These are phyloP conservation scores for Austrolebias charrua DNA, from an alignment of 2,797 vertebrate species.

Conservation along the genomic window DNA sequence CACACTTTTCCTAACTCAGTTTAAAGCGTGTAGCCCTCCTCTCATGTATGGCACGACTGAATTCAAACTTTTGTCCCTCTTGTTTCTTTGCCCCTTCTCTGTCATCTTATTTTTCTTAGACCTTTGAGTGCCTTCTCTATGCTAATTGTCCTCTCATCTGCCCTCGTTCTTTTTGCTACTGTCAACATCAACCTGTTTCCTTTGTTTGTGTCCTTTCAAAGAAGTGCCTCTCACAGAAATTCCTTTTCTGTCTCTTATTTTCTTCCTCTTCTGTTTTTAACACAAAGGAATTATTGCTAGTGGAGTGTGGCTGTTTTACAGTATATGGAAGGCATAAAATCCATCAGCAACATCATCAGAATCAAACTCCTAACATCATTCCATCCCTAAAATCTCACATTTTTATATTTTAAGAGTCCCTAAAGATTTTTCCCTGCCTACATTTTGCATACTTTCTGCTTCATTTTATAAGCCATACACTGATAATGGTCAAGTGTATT, in stretches of 20 bases:
- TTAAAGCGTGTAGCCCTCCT: constrained; percentile 21
- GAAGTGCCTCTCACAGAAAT: constrained; percentile 53
- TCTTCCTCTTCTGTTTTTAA: constrained; percentile 47
- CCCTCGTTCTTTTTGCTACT: constrained; percentile 6
- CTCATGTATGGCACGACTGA: constrained; percentile 33
- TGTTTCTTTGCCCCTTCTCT: constrained; percentile 16
- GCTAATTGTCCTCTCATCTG: constrained; percentile 11
- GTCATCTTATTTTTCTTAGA: constrained; percentile 39
- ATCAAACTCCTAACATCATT: constrained; percentile 19
- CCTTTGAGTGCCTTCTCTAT: neutral
- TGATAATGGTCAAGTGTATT: constrained; percentile 57
- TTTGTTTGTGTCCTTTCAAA: constrained; percentile 34
- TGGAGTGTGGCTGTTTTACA: constrained; percentile 70
- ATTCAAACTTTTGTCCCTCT: constrained; percentile 23
- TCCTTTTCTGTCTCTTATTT: constrained; percentile 10
- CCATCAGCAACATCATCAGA: constrained; percentile 57
- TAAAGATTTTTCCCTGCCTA: constrained; percentile 22
- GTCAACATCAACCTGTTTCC: constrained; percentile 13
- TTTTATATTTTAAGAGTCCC: constrained; percentile 25
- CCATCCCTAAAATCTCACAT: constrained; percentile 29
- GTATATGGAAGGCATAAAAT: constrained; percentile 74
- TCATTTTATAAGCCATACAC: constrained; percentile 62
- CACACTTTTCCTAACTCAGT: constrained; percentile 28
- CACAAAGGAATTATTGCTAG: constrained; percentile 59
- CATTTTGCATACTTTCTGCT: constrained; percentile 41